Base-by-base conservation (phyloP, 2,888 invertebrate genomes). In the Embidobia sp. region DNA sequence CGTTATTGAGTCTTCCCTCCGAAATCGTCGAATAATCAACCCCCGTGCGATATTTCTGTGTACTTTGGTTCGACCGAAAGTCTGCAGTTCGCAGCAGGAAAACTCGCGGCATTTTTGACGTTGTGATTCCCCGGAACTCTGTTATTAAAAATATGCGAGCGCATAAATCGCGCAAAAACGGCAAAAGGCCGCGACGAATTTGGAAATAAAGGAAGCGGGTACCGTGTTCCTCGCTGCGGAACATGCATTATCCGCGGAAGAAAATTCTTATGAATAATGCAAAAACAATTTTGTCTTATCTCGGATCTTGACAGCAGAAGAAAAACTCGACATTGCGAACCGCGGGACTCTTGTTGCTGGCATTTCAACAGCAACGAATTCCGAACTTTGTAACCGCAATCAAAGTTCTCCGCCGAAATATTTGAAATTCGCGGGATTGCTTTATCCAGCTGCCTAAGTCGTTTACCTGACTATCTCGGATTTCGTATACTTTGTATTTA, bases 201-300 rank as follows among this genome's bases (percentile, higher is more conserved):
- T n/a, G n/a, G n/a, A n/a, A n/a, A n/a, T n/a, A n/a, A n/a, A n/a
- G n/a, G n/a, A n/a, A n/a, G n/a, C n/a, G n/a, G n/a, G n/a, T n/a
- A n/a, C n/a, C n/a, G n/a, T n/a, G n/a, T 16, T 16, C 2, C 16
- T 16, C 35, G 15, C 11, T 13, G 11, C 1, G 13, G 13, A 18
- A 22, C 13, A 51, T 51, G 26, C 27, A 55, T 40, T 27, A 35
- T 37, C 35, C 22, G 22, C 37, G 40, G 27, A 37, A 3, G 55
- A 33, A 42, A 53, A 35, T 13, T 26, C 27, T 53, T 27, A 16
- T 66, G 66, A 53, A 53, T 66, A 66, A 66, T 66, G 66, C 66
- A 66, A 53, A 44, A 66, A 53, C 40, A 53, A 66, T 66, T 66
- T 44, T 66, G 44, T 66, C 46, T 66, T 46, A 51, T 53, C 64